phyloP scores from a whole-genome alignment of 1,140 invertebrate genomes.

The Pararge aegeria region DNA sequence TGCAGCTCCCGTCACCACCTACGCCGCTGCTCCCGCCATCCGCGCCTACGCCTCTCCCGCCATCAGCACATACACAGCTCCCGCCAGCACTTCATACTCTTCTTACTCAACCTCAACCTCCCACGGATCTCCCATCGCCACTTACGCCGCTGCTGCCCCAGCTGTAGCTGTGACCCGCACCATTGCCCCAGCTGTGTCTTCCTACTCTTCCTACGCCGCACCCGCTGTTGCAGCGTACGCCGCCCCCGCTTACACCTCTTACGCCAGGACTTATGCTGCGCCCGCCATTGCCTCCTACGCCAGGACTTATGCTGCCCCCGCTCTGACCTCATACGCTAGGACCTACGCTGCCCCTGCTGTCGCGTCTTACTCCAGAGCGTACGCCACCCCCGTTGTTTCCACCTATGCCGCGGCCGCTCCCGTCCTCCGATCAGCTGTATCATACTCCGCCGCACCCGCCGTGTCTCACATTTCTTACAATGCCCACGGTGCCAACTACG shows the following conservation, averaged over 20 bases:
- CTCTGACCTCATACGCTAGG: conserved; percentile 25
- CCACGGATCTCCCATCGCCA: conserved; percentile 39
- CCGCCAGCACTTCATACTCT: conserved; percentile 45
- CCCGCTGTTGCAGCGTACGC: conserved; percentile 34
- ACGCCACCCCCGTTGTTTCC: conserved; percentile 33
- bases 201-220: conserved; percentile 47
- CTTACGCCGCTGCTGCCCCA: conserved; percentile 42
- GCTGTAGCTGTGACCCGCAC: conserved; percentile 33
- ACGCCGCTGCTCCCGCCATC: conserved; percentile 37
- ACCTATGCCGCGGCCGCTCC: conserved; percentile 41
- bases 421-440: conserved; percentile 38
- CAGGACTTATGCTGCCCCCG: conserved; percentile 36
- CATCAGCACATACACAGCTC: conserved; percentile 38
- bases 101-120: conserved; percentile 49
- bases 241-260: conserved; percentile 33
- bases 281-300: conserved; percentile 30
- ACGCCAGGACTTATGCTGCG: conserved; percentile 33
- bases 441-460: conserved; percentile 49
- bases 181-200: too few relatives aligned
- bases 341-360: conserved; percentile 36
- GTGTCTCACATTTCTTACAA: conserved; percentile 52
- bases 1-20: conserved; percentile 26
- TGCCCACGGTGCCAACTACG: conserved; percentile 44
- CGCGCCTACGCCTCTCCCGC: conserved; percentile 32
- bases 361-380: conserved; percentile 26